Evolutionary conservation across 2,797 vertebrate genomes (phyloP).

Genomic region (Alcedo atthis): DNA sequence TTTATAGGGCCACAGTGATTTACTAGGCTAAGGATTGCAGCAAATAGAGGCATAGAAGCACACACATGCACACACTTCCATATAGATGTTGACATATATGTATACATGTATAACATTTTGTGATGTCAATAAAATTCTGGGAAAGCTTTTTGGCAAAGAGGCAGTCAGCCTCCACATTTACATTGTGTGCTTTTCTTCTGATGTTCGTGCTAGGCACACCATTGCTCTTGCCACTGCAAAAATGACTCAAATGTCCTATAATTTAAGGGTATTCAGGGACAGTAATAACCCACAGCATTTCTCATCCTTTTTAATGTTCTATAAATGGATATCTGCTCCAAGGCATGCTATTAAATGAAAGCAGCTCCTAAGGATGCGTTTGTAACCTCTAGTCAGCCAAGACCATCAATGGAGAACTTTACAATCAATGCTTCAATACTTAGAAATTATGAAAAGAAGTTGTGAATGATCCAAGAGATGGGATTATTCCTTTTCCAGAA

Average conservation of each 20-base stretch:
- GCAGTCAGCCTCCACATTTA: not conserved
- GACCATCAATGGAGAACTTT: not conserved
- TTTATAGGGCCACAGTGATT: constrained; percentile 20
- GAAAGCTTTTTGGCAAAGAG: not conserved
- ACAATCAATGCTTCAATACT: not conserved
- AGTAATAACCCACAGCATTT: not conserved
- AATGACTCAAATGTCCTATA: not conserved
- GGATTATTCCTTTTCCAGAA: not conserved
- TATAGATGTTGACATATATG: not conserved
- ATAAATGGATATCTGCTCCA: not conserved
- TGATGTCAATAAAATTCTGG: not conserved
- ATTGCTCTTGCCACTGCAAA: not conserved
- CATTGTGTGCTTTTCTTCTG: not conserved
- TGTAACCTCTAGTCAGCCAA: not conserved
- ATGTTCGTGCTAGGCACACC: not conserved
- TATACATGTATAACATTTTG: not conserved
- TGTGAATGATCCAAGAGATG: not conserved
- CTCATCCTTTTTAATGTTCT: not conserved
- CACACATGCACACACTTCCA: not conserved
- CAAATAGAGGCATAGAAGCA: not conserved
- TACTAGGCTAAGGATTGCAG: not conserved
- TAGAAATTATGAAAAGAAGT: not conserved
- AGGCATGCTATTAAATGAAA: not conserved
- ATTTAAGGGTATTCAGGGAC: not conserved
- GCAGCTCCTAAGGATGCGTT: not conserved